Percentiles rank a stretch among this genome's conserved stretches.
These are phyloP conservation scores for Apostichopus leukothele DNA, from an alignment of 53 echinoderm and acorn worm species.

Conservation along the genomic window DNA sequence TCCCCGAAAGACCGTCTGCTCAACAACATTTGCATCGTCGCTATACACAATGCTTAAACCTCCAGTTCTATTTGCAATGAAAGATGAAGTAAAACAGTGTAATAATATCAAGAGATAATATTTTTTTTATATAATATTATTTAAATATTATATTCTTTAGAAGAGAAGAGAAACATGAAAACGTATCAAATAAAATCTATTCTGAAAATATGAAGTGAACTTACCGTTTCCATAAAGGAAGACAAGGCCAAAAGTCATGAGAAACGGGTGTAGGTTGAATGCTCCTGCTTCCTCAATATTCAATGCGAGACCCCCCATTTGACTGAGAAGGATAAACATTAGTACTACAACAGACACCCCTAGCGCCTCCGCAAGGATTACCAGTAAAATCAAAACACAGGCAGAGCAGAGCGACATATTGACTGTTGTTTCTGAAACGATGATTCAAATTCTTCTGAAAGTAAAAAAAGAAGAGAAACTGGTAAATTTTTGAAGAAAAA, in stretches of 20 bases:
- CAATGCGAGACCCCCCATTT: conserved; percentile 2
- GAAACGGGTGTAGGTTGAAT: conserved; percentile 51
- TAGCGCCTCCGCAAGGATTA: conserved; percentile 5
- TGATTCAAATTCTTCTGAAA: too few relatives aligned
- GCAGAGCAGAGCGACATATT: conserved; percentile 13
- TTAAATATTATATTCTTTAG: too few relatives aligned
- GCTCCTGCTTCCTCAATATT: not conserved
- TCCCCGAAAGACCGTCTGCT: too few relatives aligned
- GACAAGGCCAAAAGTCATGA: conserved; percentile 43
- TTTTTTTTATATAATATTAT: not conserved
- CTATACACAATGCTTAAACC: too few relatives aligned
- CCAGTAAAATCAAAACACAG: not conserved
- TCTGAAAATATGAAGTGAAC: not conserved
- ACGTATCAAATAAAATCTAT: too few relatives aligned
- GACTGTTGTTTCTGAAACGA: too few relatives aligned
- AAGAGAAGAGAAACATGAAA: too few relatives aligned
- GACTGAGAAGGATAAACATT: not conserved
- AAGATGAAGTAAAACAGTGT: too few relatives aligned
- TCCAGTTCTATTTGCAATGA: too few relatives aligned
- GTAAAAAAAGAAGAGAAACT: too few relatives aligned
- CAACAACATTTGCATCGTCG: too few relatives aligned
- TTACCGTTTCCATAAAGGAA: conserved; percentile 53
- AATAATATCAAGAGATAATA: not conserved
- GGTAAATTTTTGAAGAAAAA: too few relatives aligned
- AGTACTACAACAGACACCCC: conserved; percentile 8